These are phyloP conservation scores for Clarias gariepinus DNA, from an alignment of 2,113 vertebrate species.

Conservation along the genomic window DNA sequence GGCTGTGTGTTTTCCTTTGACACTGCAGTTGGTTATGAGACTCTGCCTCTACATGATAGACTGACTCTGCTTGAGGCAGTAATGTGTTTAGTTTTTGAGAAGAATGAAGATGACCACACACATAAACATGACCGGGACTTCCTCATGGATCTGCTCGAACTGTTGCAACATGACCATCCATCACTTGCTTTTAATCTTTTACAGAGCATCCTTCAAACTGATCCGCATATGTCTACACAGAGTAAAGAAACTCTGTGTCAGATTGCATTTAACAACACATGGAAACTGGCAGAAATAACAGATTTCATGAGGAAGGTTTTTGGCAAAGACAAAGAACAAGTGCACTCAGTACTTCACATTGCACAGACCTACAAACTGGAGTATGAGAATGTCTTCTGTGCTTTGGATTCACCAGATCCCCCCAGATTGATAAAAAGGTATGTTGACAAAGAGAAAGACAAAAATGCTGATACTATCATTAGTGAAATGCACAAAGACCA, in stretches of 20 bases:
- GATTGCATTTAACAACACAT: constrained; percentile 9
- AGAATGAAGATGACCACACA: neutral
- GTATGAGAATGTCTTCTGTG: neutral
- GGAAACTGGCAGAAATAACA: constrained; percentile 14
- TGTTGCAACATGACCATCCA: constrained; percentile 19
- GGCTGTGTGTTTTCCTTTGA: constrained; percentile 19
- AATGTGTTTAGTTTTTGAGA: neutral
- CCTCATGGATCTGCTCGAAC: neutral
- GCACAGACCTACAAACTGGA: constrained; percentile 27
- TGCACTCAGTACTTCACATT: constrained; percentile 20
- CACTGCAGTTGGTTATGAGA: neutral
- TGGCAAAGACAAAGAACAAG: neutral
- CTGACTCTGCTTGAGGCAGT: constrained; percentile 23
- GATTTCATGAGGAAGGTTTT: neutral
- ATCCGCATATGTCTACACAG: neutral
- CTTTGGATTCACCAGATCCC: neutral
- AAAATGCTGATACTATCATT: constrained; percentile 5
- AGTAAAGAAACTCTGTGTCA: constrained; percentile 29
- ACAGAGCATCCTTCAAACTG: neutral
- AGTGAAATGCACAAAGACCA: neutral
- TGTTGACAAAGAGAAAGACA: neutral
- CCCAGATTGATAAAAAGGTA: neutral
- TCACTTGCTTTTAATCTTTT: neutral
- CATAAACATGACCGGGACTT: neutral
- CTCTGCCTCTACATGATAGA: constrained; percentile 10